Percentiles rank a stretch among this genome's conserved stretches.
Evolutionary conservation across 2,797 vertebrate species (phyloP).

Genomic region (Poliocrania exsul): DNA sequence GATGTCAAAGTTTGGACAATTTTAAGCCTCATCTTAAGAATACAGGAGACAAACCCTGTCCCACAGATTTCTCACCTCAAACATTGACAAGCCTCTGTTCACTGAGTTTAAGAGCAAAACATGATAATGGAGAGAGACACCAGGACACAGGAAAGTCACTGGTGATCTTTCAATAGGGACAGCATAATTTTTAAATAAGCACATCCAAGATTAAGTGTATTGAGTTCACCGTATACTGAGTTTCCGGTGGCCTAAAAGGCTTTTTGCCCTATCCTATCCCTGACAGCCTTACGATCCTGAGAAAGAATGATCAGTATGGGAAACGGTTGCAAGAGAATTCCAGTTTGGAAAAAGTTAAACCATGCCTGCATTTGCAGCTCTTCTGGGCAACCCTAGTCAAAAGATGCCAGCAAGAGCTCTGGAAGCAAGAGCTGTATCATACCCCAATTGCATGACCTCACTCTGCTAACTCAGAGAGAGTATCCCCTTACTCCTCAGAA

Average conservation of each 20-base stretch:
- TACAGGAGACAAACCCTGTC: not conserved
- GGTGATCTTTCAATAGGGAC: not conserved
- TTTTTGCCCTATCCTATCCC: not conserved
- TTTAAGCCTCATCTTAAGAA: not conserved
- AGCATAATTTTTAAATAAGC: not conserved
- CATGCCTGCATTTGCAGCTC: not conserved
- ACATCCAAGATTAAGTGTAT: not conserved
- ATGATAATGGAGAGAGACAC: not conserved
- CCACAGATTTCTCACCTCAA: not conserved
- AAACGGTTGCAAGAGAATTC: not conserved
- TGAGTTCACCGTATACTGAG: not conserved
- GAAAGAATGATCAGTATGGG: not conserved
- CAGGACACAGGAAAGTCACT: not conserved
- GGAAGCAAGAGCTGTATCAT: not conserved
- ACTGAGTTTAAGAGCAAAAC: not conserved
- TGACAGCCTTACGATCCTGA: not conserved
- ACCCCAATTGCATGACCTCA: not conserved
- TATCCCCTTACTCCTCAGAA: accelerated
- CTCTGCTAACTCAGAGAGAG: not conserved
- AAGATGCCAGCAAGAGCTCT: not conserved
- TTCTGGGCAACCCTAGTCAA: not conserved
- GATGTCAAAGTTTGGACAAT: not conserved
- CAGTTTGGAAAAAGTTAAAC: not conserved
- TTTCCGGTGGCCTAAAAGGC: not conserved
- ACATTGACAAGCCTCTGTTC: not conserved